Evolutionary conservation across 2,797 vertebrate species (phyloP), one percentile per base, ranked within the genome.

Genomic region (Hemitrygon akajei): DNA sequence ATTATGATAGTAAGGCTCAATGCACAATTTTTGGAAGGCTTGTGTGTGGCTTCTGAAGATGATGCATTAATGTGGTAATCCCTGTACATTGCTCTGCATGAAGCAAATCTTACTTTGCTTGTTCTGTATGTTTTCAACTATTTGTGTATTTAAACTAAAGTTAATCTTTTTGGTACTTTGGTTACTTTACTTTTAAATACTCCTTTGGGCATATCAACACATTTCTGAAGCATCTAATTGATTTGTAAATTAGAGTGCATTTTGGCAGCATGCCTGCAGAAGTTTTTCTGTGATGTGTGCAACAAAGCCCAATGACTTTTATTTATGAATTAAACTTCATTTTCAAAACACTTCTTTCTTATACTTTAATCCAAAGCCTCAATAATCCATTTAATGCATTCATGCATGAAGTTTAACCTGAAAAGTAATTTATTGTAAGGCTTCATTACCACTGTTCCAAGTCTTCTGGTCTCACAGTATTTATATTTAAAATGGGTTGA

Each of bases 21-120:
- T 47, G 91, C 18, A 37, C 40, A 75, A 56, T 93, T 93, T 73
- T 76, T 75, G 40, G 40, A 76, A 93, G 40, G 69, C 91, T 93
- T n/a, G 25, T 75, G 47, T 30, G 4, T 93, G 40, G 91, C 91
- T 47, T 75, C 9, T 93, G 30, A 73, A 76, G 69, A 75, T 73
- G 37, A 27, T 92, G 79, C 79, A 40, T 75, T 69, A 37, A 89
- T 89, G 18, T 86, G 56, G 25, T 92, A 75, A 75, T 58, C 40
- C 47, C 71, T 73, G 27, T 76, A 91, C 66, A 22, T 18, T 91
- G 27, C 69, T 56, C 11, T 93, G 69, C 69, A 93, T 47, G 71
- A 47, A 93, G 40, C 47, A 30, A 76, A 56, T 18, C 40, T 73
- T 60, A 86, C 25, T 93, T 56, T 58, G 40, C 18, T 14, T 75